Conservation (phyloP, 2,113 vertebrate genomes). For the Gorsachius goisagi region DNA sequence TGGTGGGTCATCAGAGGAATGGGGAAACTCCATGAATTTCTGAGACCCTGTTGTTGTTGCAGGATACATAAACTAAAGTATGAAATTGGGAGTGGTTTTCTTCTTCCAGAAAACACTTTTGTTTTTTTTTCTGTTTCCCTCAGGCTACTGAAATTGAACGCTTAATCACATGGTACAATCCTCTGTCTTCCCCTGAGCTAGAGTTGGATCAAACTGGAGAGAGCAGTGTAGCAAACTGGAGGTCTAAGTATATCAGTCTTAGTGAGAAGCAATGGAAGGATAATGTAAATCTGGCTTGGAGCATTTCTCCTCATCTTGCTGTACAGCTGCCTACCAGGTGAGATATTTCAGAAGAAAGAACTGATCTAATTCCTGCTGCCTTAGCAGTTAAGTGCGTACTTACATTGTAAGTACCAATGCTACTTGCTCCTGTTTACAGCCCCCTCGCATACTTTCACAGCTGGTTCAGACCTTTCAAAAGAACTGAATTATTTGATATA, state of each 20-base stretch:
- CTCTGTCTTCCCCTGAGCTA: constrained; percentile 89
- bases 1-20: constrained; percentile 76
- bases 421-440: neutral
- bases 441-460: neutral
- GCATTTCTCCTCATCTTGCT: constrained; percentile 91
- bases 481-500: neutral
- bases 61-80: neutral
- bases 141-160: constrained; percentile 96
- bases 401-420: neutral
- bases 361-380: neutral
- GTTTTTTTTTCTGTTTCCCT: neutral
- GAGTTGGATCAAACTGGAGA: constrained; percentile 92
- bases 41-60: neutral
- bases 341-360: neutral
- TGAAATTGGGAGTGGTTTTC: neutral
- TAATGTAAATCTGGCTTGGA: constrained; percentile 95
- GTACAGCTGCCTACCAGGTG: constrained; percentile 93
- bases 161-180: constrained; percentile 95
- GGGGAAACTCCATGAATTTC: neutral
- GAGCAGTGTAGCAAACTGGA: constrained; percentile 94
- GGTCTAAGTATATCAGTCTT: constrained; percentile 92
- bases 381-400: neutral
- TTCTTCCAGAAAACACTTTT: neutral
- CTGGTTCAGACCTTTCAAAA: neutral
- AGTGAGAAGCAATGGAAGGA: constrained; percentile 98